Percentiles rank a stretch among this genome's conserved stretches.
These are phyloP conservation scores for Regulus satrapa DNA, from an alignment of 2,113 vertebrate genomes.

Conservation along the genomic window DNA sequence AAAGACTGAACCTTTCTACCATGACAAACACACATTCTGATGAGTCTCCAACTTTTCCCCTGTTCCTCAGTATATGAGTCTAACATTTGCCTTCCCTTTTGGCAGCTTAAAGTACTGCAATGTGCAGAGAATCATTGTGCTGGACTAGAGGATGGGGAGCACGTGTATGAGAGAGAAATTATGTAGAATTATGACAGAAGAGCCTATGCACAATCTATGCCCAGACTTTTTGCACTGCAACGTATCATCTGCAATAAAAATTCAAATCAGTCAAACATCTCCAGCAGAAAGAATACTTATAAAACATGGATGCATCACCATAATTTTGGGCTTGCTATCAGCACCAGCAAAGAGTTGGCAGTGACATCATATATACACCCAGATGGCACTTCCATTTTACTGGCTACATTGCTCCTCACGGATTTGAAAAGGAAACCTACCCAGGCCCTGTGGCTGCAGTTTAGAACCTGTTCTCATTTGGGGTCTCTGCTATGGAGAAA, in stretches of 20 bases:
- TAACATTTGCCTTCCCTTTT: constrained; percentile 7
- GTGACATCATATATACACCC: constrained; percentile 70
- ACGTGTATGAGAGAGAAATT: not conserved
- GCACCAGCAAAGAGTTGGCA: constrained; percentile 67
- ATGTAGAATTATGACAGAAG: constrained; percentile 25
- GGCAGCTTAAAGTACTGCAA: not conserved
- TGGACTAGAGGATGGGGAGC: not conserved
- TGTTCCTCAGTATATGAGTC: not conserved
- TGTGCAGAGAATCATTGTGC: not conserved
- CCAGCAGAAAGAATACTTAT: constrained; percentile 56
- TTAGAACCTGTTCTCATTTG: constrained; percentile 38
- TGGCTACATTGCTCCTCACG: constrained; percentile 66
- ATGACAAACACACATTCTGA: not conserved
- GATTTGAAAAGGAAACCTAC: constrained; percentile 66
- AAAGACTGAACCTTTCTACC: not conserved
- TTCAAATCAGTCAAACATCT: constrained; percentile 68
- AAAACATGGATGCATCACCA: constrained; percentile 61
- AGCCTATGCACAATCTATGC: not conserved
- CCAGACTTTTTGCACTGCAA: constrained; percentile 59
- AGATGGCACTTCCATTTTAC: constrained; percentile 73
- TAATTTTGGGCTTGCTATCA: constrained; percentile 70
- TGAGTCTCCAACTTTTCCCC: not conserved
- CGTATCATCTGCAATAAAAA: constrained; percentile 68
- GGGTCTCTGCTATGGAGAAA: not conserved
- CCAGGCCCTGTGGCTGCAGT: constrained; percentile 25